Conservation (phyloP, 2,113 vertebrate genomes). For the Nyctibius bracteatus region DNA sequence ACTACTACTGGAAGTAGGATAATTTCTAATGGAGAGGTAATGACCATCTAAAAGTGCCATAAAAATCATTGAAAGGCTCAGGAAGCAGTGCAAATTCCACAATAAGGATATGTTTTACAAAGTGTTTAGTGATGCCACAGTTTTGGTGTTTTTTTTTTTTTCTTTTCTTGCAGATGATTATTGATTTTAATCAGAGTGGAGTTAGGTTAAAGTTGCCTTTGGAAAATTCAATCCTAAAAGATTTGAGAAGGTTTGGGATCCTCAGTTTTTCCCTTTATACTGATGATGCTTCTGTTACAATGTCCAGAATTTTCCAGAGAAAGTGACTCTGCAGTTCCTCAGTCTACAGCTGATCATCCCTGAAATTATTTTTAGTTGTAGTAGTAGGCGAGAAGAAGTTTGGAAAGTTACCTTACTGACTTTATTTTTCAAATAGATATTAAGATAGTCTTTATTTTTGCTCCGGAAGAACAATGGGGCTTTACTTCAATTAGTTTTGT, state of each 20-base stretch:
- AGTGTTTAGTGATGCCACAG: neutral
- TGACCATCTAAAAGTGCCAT: neutral
- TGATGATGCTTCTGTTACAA: neutral
- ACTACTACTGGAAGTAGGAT: neutral
- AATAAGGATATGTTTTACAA: neutral
- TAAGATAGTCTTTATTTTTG: neutral
- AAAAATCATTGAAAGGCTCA: neutral
- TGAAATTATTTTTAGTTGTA: neutral
- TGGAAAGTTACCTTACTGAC: neutral
- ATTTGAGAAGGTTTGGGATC: neutral
- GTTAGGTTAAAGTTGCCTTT: neutral
- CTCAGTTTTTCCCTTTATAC: neutral
- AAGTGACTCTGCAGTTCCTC: neutral
- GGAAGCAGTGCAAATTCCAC: neutral
- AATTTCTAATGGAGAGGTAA: neutral
- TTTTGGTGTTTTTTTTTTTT: neutral
- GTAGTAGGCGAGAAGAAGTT: neutral
- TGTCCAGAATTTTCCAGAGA: neutral
- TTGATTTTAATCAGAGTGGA: neutral
- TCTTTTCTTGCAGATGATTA: too few species aligned
- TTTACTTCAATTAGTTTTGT: neutral
- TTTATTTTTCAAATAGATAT: neutral
- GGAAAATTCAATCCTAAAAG: neutral
- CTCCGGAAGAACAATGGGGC: rapidly evolving
- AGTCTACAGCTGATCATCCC: neutral